Evolutionary conservation across 1,140 invertebrate genomes (phyloP).

Genomic region (Hycleus cichorii): DNA sequence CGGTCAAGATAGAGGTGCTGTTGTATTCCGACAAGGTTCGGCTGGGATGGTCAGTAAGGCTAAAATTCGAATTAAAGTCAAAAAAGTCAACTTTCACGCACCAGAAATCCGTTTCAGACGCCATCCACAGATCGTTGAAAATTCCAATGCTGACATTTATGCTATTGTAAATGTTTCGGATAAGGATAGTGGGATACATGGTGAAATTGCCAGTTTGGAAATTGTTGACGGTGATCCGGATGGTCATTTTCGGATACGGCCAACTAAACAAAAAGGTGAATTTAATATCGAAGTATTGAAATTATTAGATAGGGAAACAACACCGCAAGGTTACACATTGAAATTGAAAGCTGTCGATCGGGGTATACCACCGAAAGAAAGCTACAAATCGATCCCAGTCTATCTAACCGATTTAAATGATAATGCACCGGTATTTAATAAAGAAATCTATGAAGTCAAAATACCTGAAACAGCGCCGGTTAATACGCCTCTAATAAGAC

Average conservation of each 20-base stretch:
- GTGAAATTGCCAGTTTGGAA: conserved; percentile 72
- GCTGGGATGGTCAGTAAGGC: conserved; percentile 59
- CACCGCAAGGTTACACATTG: conserved; percentile 76
- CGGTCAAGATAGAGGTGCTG: conserved; percentile 73
- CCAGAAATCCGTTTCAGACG: conserved; percentile 76
- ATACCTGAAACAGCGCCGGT: conserved; percentile 82
- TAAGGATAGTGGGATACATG: conserved; percentile 73
- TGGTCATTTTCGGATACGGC: conserved; percentile 72
- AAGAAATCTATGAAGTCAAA: conserved; percentile 79
- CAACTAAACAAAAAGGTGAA: conserved; percentile 54
- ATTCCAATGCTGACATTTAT: conserved; percentile 79
- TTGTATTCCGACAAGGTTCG: conserved; percentile 50
- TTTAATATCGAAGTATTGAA: conserved; percentile 71
- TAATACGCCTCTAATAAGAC: conserved; percentile 76
- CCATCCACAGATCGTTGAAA: conserved; percentile 74
- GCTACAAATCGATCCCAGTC: conserved; percentile 68
- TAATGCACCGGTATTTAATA: conserved; percentile 80
- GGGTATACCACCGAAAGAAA: conserved; percentile 68
- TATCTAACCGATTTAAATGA: conserved; percentile 76
- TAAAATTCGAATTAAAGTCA: conserved; percentile 67
- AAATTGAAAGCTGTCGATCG: conserved; percentile 77
- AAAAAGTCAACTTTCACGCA: conserved; percentile 76
- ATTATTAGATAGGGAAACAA: conserved; percentile 65
- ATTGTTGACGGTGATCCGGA: conserved; percentile 85
- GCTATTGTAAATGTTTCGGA: conserved; percentile 83